A percentile compares a stretch with the other conserved stretches of the same genome.
phyloP scores from a whole-genome alignment of 2,797 vertebrate species.

The Buphagus erythrorhynchus region DNA sequence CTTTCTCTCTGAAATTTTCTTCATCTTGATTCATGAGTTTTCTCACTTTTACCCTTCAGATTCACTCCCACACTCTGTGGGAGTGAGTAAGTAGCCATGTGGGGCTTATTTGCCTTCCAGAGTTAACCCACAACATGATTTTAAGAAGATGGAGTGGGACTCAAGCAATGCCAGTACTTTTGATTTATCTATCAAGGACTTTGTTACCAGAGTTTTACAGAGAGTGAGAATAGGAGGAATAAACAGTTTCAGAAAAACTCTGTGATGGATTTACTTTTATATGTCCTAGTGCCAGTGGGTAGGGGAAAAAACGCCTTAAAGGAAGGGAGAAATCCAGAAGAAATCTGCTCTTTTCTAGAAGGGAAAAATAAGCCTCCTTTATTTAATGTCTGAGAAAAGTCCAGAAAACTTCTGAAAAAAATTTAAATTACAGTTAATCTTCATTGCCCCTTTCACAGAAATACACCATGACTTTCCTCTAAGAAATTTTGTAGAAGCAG shows the following conservation, averaged over 20 bases:
- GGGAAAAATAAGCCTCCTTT: not conserved
- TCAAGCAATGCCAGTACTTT: not conserved
- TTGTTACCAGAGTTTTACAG: not conserved
- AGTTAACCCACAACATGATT: not conserved
- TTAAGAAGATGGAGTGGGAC: not conserved
- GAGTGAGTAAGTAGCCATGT: accelerated
- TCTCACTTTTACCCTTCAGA: not conserved
- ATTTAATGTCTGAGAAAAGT: not conserved
- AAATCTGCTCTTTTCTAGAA: not conserved
- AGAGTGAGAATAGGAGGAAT: not conserved
- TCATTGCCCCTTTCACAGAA: not conserved
- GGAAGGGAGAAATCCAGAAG: not conserved
- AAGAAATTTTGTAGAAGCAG: not conserved
- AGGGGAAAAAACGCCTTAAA: not conserved
- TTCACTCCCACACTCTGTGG: not conserved
- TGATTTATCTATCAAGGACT: not conserved
- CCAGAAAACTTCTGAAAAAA: not conserved
- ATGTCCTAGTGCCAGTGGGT: not conserved
- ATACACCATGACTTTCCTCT: not conserved
- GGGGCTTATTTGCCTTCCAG: not conserved
- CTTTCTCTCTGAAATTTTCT: not conserved
- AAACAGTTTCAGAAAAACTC: not conserved
- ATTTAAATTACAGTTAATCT: not conserved
- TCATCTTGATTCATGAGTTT: not conserved
- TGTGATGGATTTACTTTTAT: not conserved